Evolutionary conservation across 1,140 invertebrate species (phyloP).

Genomic region (Mesaphorura yosii): DNA sequence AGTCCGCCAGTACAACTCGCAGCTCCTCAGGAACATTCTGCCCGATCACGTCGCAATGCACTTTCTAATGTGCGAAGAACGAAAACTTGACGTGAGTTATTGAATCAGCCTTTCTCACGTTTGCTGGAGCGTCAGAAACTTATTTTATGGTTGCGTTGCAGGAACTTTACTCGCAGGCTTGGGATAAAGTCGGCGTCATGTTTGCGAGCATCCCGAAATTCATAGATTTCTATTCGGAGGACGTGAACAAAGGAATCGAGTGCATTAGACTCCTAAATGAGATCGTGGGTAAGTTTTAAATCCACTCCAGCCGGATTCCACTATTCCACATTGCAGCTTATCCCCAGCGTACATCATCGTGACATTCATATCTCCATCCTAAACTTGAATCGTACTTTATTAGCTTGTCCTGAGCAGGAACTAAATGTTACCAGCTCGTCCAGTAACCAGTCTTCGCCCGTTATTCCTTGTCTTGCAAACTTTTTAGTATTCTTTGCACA

Average conservation of each 20-base stretch:
- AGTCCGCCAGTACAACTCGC: conserved; percentile 69
- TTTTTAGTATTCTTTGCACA: too few relatives aligned
- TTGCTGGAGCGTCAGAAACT: neutral
- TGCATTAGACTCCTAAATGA: conserved; percentile 95
- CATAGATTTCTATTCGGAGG: conserved; percentile 96
- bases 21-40: conserved; percentile 81
- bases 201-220: conserved; percentile 98
- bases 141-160: conserved; percentile 37
- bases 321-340: too few relatives aligned
- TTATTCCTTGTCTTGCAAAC: too few relatives aligned
- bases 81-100: conserved; percentile 51
- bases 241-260: conserved; percentile 91
- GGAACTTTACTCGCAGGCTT: conserved; percentile 90
- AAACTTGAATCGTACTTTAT: neutral
- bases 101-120: too few relatives aligned
- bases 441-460: too few relatives aligned
- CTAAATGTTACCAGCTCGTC: too few relatives aligned
- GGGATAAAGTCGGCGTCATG: conserved; percentile 87
- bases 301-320: neutral
- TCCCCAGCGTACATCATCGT: too few relatives aligned
- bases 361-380: too few relatives aligned
- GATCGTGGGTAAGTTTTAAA: conserved; percentile 65
- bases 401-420: too few relatives aligned
- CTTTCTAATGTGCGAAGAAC: conserved; percentile 62
- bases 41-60: conserved; percentile 91